phyloP scores from a whole-genome alignment of 2,797 vertebrate genomes.

The Acipenser oxyrinchus region DNA sequence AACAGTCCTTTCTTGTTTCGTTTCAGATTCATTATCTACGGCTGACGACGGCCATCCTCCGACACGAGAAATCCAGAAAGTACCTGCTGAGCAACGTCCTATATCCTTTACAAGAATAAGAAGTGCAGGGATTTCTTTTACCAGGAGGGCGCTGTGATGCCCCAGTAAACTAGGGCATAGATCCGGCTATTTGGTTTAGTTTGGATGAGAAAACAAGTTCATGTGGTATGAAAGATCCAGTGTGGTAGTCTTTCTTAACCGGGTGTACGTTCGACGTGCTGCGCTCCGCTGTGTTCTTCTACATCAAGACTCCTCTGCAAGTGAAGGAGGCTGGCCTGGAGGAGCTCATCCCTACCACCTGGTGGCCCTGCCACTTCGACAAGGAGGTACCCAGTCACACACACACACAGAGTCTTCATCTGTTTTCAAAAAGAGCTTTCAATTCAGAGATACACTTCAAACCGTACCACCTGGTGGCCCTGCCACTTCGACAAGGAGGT shows the following conservation, averaged over 20 bases:
- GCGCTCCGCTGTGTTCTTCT: constrained; percentile 87
- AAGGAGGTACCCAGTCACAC: constrained; percentile 69
- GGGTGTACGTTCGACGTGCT: constrained; percentile 77
- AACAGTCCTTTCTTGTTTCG: constrained; percentile 11
- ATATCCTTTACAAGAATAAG: constrained; percentile 68
- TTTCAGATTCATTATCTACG: constrained; percentile 87
- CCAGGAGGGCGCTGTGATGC: background rate
- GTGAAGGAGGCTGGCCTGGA: constrained; percentile 95
- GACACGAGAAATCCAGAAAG: constrained; percentile 89
- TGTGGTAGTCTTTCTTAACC: constrained; percentile 48
- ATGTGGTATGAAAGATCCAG: too few species aligned
- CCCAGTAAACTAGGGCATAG: too few species aligned
- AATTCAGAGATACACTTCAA: constrained; percentile 29
- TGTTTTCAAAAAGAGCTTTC: background rate
- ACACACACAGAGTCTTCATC: background rate
- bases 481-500: constrained; percentile 88
- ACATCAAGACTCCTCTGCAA: constrained; percentile 89
- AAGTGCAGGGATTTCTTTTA: background rate
- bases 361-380: constrained; percentile 90
- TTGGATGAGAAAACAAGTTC: background rate
- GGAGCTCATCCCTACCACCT: constrained; percentile 94
- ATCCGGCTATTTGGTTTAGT: too few species aligned
- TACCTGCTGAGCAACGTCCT: constrained; percentile 87
- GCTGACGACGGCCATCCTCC: constrained; percentile 84
- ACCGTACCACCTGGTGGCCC: constrained; percentile 97